Evolutionary conservation across 2,888 invertebrate genomes (phyloP).

Genomic region (Eupithecia insigniata): DNA sequence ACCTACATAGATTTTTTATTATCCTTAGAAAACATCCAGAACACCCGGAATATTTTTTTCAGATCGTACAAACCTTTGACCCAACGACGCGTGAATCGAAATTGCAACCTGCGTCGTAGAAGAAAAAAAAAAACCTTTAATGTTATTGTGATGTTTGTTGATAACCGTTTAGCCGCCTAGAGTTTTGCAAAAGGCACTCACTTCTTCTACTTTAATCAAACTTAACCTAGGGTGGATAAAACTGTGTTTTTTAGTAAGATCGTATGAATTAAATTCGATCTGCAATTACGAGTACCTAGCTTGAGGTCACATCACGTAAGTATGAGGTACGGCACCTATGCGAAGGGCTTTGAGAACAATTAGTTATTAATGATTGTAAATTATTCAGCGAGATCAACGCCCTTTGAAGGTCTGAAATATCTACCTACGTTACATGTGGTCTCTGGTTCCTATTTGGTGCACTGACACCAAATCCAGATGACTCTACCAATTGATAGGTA

Average conservation of each 20-base stretch:
- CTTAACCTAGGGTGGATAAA: not conserved
- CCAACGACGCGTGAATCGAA: too few species aligned
- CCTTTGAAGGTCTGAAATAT: slow-evolving; percentile 54
- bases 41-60: too few species aligned
- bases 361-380: slow-evolving; percentile 46
- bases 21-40: too few species aligned
- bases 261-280: not conserved
- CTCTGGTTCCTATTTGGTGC: slow-evolving; percentile 19
- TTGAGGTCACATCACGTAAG: not conserved
- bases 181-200: not conserved
- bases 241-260: not conserved
- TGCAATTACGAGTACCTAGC: not conserved
- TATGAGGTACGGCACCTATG: slow-evolving; percentile 12
- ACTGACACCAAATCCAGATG: slow-evolving; percentile 18
- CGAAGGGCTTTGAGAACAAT: slow-evolving; percentile 49
- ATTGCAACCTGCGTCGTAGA: too few species aligned
- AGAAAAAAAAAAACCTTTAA: too few species aligned
- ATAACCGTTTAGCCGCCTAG: too few species aligned
- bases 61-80: too few species aligned
- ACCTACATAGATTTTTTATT: too few species aligned
- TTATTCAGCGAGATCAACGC: slow-evolving; percentile 65
- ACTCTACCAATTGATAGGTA: not conserved
- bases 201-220: not conserved
- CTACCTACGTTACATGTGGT: slow-evolving; percentile 7
- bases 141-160: too few species aligned